Evolutionary conservation across 1,140 invertebrate species (phyloP), one percentile per base, ranked within the genome.

Genomic region (Phthorimaea operculella): DNA sequence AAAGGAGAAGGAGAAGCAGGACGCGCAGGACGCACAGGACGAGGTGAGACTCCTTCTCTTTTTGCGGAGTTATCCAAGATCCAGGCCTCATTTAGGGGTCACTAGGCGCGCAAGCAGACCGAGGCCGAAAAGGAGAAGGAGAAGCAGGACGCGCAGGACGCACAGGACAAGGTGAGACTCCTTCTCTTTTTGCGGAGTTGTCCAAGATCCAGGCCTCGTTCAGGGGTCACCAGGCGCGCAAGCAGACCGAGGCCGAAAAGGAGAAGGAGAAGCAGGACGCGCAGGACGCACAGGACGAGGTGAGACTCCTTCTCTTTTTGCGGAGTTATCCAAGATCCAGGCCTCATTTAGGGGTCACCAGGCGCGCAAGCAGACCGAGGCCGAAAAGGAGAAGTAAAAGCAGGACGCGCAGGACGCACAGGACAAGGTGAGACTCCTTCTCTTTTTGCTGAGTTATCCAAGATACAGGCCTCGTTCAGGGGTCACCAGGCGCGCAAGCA

Each of bases 121-220:
- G 70, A 76, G 54, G 72, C 66, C 6, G 74, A 77, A 49, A 79
- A 76, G 60, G 75, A 76, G 21, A 54, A 59, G 42, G 52, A 21
- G 11, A 8, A 36, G 34, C 45, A 55, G 45, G 55, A 56, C 48
- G n/a, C n/a, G n/a, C n/a, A n/a, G n/a, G n/a, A 36, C 11, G 7
- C n/a, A 21, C 52, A 54, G 42, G 54, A 55, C 45, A 71, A 79
- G 62, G 79, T 79, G 44, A n/a, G n/a, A n/a, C n/a, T 1, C n/a
- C n/a, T n/a, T n/a, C n/a, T n/a, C n/a, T n/a, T 14, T 52, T n/a
- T n/a, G n/a, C n/a, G n/a, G n/a, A n/a, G n/a, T n/a, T n/a, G n/a
- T n/a, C n/a, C n/a, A n/a, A n/a, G n/a, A 97, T 97, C 71, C 96
- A 98, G 83, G 94, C 94, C 2, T 94, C 94, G 45, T 97, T 97